Percentiles rank a stretch among this genome's conserved stretches.
These are phyloP conservation scores for Megalops atlanticus DNA, from an alignment of 2,113 vertebrate species.

Conservation along the genomic window DNA sequence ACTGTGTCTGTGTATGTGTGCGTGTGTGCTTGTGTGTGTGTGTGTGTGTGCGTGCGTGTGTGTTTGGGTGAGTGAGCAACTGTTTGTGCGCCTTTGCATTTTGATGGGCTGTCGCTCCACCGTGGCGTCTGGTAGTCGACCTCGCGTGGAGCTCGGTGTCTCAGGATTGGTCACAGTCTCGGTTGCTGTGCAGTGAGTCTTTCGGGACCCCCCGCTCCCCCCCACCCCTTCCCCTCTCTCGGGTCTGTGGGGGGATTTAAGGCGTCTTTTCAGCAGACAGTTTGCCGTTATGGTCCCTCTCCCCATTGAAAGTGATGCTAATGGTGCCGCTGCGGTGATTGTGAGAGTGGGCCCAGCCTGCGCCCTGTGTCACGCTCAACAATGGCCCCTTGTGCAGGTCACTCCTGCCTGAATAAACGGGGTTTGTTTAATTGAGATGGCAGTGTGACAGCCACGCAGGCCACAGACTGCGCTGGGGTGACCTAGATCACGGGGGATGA, in stretches of 20 bases:
- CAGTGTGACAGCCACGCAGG: constrained; percentile 40
- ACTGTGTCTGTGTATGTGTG: background rate
- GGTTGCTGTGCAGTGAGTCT: constrained; percentile 23
- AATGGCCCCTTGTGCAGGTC: constrained; percentile 65
- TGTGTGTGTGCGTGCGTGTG: constrained; percentile 7
- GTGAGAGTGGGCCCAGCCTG: constrained; percentile 54
- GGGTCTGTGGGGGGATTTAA: constrained; percentile 44
- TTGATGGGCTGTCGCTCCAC: background rate
- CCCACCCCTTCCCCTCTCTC: constrained; percentile 27
- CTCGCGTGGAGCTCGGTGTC: constrained; percentile 45
- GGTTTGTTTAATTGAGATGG: constrained; percentile 66
- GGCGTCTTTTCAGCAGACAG: constrained; percentile 27
- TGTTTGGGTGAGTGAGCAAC: constrained; percentile 3
- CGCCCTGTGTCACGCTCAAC: constrained; percentile 55
- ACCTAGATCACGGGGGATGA: constrained; percentile 21
- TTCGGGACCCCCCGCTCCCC: constrained; percentile 25
- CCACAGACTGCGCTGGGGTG: constrained; percentile 39
- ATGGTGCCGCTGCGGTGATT: constrained; percentile 63
- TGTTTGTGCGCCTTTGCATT: background rate
- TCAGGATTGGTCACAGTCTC: constrained; percentile 45
- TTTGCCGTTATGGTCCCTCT: constrained; percentile 43
- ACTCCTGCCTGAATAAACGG: constrained; percentile 63
- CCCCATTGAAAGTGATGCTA: constrained; percentile 56
- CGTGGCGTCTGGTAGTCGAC: constrained; percentile 25
- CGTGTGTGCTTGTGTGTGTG: background rate